phyloP scores from a whole-genome alignment of 2,113 vertebrate genomes.

The Ceuthmochares aereus region DNA sequence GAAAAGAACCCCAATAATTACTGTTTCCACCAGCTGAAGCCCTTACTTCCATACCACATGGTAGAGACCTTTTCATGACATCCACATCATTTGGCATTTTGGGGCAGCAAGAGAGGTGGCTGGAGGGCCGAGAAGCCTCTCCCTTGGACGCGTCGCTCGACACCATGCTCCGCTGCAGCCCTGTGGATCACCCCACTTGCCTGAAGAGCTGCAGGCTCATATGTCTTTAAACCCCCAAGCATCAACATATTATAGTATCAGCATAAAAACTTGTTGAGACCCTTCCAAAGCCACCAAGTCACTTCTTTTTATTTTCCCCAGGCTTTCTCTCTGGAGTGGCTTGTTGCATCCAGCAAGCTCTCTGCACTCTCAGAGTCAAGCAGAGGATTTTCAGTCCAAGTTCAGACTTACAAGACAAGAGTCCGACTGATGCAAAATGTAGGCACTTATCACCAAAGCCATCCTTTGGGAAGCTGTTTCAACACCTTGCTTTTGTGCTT shows the following conservation, averaged over 20 bases:
- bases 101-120: not conserved
- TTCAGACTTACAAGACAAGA: not conserved
- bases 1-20: not conserved
- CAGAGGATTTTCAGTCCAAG: not conserved
- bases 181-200: not conserved
- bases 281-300: not conserved
- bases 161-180: not conserved
- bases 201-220: not conserved
- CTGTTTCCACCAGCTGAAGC: not conserved
- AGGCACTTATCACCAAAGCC: not conserved
- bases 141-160: fast-evolving
- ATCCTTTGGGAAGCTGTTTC: not conserved
- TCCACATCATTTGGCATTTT: not conserved
- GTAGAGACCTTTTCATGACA: not conserved
- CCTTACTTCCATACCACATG: not conserved
- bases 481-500: not conserved
- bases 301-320: not conserved
- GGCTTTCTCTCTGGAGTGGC: not conserved
- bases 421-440: not conserved
- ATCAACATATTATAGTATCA: not conserved
- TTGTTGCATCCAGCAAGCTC: not conserved
- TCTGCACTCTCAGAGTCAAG: not conserved
- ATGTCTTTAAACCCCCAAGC: not conserved
- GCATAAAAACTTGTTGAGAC: not conserved
- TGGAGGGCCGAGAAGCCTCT: not conserved